Evolutionary conservation across 30 jellyfish, hydroid and myxozoan species (phyloP), one percentile per base, ranked within the genome.

Genomic region (Hydractinia echinata): DNA sequence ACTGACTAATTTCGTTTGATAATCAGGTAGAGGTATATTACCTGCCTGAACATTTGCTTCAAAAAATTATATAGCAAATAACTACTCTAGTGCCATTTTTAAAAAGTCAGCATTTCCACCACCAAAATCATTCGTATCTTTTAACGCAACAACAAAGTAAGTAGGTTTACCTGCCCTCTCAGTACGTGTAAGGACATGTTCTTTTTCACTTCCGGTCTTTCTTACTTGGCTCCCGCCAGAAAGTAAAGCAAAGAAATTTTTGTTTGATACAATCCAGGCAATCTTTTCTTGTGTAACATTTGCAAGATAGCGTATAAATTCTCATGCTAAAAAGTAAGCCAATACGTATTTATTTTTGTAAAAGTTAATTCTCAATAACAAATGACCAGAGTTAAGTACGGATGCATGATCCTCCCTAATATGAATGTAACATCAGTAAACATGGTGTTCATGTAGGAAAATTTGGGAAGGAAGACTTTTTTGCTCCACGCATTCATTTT

Each of bases 141-240:
- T 77, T 71, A 81, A 51, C 14, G 87, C 72, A 8, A 81, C 79
- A 30, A 87, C 95, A 62, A 81, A 73, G 52, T 85, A 85, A 13
- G 62, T 58, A 5, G 89, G 90, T 30, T 56, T 81, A 68, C 95
- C 95, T 51, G 19, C 53, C 68, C 83, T 54, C 54, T 4, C 87
- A 52, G 84, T 51, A 10, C 95, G 8, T 6, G 58, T 77, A 70
- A 80, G 82, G 5, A 81, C 92, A 21, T 80, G 83, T 39, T 85
- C 91, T 62, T 85, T 79, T 87, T 85, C 92, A 18, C 48, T 51
- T 9, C 61, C 61, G 20, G 90, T 83, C 51, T 76, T 84, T n/a
- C 91, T 79, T 16, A 84, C 92, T 77, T 76, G 91, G 13, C 19
- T 54, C 16, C 95, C 81, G 79, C 79, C 90, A 13, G 94, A 60